Evolutionary conservation across 2,113 vertebrate genomes (phyloP).

Genomic region (Tinamus guttatus): DNA sequence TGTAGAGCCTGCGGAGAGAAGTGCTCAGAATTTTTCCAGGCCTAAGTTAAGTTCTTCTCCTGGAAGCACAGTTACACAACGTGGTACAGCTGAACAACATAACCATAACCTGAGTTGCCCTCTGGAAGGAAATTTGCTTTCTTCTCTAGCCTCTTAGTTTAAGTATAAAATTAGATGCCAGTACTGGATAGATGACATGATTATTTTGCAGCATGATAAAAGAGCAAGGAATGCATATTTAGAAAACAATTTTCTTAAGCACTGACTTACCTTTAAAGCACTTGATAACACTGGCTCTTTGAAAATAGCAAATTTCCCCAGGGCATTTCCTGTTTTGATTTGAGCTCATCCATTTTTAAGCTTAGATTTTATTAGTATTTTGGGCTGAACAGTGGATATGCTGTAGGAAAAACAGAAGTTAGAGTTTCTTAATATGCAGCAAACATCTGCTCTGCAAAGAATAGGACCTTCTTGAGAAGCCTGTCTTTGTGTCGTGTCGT

Average conservation of each 20-base stretch:
- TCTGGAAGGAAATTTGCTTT: background rate
- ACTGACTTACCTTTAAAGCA: background rate
- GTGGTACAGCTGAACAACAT: background rate
- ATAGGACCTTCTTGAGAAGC: background rate
- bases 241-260: background rate
- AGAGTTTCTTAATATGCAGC: background rate
- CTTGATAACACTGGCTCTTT: background rate
- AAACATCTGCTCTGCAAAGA: background rate
- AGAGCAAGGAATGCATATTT: background rate
- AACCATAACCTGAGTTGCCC: background rate
- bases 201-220: background rate
- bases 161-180: background rate
- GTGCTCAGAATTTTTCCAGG: background rate
- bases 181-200: background rate
- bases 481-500: background rate
- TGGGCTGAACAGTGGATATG: background rate
- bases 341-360: background rate
- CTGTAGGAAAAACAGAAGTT: background rate
- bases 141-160: background rate
- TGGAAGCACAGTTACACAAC: background rate
- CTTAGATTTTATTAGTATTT: background rate
- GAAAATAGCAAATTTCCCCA: background rate
- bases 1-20: background rate
- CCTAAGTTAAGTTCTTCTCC: background rate
- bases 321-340: background rate